Conservation (phyloP, 23 tunicate species). For the Trididemnum clinides region DNA sequence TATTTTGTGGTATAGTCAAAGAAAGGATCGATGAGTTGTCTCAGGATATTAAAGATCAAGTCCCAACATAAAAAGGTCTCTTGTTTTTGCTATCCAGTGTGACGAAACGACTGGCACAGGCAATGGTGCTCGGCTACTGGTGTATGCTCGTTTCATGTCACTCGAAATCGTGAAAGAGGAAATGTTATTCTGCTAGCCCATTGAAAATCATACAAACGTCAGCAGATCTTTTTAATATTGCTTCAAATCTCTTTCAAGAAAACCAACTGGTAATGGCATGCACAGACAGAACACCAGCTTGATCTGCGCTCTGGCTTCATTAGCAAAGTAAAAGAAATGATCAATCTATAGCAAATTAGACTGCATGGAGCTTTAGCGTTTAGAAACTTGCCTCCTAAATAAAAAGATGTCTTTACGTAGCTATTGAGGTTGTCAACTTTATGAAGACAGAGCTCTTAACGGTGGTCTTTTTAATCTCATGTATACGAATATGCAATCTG, state of each 20-base stretch:
- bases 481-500: background rate
- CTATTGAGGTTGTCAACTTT: background rate
- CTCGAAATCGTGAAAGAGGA: too few species aligned
- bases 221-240: too few species aligned
- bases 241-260: background rate
- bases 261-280: background rate
- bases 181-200: too few species aligned
- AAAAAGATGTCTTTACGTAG: background rate
- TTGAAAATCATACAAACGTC: too few species aligned
- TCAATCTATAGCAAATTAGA: background rate
- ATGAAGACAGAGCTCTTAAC: background rate
- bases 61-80: background rate
- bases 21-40: slow-evolving; percentile 19
- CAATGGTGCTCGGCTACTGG: background rate
- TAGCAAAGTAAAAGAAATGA: background rate
- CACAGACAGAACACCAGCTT: background rate
- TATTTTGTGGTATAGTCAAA: too few species aligned
- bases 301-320: background rate
- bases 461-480: too few species aligned
- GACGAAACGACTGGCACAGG: background rate
- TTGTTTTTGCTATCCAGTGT: background rate
- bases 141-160: too few species aligned
- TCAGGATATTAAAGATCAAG: slow-evolving; percentile 27
- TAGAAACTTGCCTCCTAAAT: background rate
- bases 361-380: background rate